Evolutionary conservation across 1,140 invertebrate species (phyloP).

Genomic region (Lepidurus apus): DNA sequence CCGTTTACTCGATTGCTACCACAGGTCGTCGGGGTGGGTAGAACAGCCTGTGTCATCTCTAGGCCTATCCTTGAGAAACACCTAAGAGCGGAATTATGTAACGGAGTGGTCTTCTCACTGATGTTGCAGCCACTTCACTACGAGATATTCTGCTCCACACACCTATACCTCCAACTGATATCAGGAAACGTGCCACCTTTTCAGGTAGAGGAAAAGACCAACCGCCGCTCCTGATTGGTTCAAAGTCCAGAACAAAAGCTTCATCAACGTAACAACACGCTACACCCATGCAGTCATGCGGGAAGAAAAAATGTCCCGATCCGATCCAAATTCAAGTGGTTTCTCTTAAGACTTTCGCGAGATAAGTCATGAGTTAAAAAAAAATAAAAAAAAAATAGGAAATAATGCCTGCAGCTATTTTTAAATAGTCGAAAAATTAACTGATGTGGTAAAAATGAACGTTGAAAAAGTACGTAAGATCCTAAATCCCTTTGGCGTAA

Average conservation of each 20-base stretch:
- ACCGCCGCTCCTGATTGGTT: background rate
- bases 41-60: constrained; percentile 9
- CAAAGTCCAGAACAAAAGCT: background rate
- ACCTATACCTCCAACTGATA: background rate
- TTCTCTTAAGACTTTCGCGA: no score
- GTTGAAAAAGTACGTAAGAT: no score
- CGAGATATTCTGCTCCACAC: background rate
- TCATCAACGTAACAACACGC: no score
- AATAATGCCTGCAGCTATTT: no score
- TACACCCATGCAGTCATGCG: no score
- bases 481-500: no score
- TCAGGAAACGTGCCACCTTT: background rate
- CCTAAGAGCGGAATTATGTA: background rate
- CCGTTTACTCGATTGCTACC: background rate
- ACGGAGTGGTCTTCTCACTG: background rate
- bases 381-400: no score
- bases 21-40: background rate
- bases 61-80: background rate
- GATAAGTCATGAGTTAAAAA: no score
- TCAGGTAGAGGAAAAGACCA: background rate
- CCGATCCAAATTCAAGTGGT: no score
- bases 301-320: no score
- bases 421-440: no score
- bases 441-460: no score
- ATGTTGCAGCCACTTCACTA: background rate